Evolutionary conservation across 2,888 invertebrate genomes (phyloP), one percentile per base, ranked within the genome.

Genomic region (Isoperla grammatica): DNA sequence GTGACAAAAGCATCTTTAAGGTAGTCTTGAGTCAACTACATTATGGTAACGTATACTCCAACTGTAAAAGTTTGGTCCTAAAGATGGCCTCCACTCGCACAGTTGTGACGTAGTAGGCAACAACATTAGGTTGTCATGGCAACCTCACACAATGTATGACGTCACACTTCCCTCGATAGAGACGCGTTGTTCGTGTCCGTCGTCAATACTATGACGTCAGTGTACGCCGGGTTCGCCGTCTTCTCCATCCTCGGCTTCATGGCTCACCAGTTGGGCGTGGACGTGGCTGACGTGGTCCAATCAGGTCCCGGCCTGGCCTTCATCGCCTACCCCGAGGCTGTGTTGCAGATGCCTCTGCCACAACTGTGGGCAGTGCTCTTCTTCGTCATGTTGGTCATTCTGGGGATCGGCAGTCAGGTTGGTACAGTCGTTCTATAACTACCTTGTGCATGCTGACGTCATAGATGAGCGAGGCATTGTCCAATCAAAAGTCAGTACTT

Each of bases 231-330:
- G 9, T 68, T 74, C 49, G 70, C 75, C 13, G 71, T 75, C n/a
- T 76, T 77, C 65, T 69, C 74, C 6, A 55, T 75, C 23, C 69
- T 77, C 55, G 78, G 76, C 9, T 76, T 74, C 67, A 73, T 78
- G 67, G 75, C 77, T 20, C 69, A 72, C 55, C 72, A 74, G 61
- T 68, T 74, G 61, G 71, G 69, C 8, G 68, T 73, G 2, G 61
- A 65, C 19, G 69, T 71, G 1, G 61, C 65, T 20, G 68, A 71
- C 19, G 71, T 71, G 1, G 67, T 68, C n/a, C 43, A 45, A 8
- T 46, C 63, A 63, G 69, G 70, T 15, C 66, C 68, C 13, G 69
- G 69, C 3, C 60, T 70, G 22, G 68, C 69, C 11, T 70, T 70
- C 63, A 67, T 70, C 15, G 69, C 69, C 1, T 70, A 68, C 57